phyloP scores from a whole-genome alignment of 2,113 vertebrate species.

The Coturnix japonica region DNA sequence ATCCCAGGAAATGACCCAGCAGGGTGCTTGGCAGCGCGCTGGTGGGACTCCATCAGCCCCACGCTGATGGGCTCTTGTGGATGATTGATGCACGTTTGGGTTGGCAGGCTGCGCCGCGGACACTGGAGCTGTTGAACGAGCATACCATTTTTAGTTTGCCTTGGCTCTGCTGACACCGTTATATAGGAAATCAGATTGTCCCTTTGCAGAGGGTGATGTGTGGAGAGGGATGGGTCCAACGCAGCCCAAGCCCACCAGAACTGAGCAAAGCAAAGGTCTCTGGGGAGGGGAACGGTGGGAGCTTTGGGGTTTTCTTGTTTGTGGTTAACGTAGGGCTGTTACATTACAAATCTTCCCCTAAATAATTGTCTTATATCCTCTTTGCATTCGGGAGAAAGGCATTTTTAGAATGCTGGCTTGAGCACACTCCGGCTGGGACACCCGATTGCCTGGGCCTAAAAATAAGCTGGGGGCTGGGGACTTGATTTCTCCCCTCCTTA shows the following conservation, averaged over 20 bases:
- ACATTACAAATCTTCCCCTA: conserved; percentile 54
- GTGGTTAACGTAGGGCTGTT: conserved; percentile 57
- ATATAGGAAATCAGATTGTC: conserved; percentile 63
- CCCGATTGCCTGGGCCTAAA: conserved; percentile 57
- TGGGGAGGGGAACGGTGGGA: conserved; percentile 4
- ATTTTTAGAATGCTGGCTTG: conserved; percentile 64
- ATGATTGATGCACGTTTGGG: conserved; percentile 15
- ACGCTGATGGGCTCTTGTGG: background rate
- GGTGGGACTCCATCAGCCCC: background rate
- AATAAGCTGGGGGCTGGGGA: conserved; percentile 59
- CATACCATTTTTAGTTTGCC: conserved; percentile 60
- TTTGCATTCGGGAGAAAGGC: conserved; percentile 58
- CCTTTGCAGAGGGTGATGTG: background rate
- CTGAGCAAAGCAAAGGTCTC: background rate
- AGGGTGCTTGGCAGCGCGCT: background rate
- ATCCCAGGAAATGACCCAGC: background rate
- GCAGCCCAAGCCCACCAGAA: background rate
- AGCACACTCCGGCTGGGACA: background rate
- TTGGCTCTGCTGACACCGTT: conserved; percentile 53
- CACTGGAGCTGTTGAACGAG: conserved; percentile 24
- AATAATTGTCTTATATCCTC: conserved; percentile 58
- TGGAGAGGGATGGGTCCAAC: background rate
- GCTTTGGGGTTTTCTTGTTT: background rate
- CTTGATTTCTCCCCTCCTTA: background rate
- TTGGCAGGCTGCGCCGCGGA: conserved; percentile 41